Percentiles rank a stretch among this genome's conserved stretches.
These are phyloP conservation scores for Sinosuthora webbiana DNA, from an alignment of 2,113 vertebrate genomes.

Conservation along the genomic window DNA sequence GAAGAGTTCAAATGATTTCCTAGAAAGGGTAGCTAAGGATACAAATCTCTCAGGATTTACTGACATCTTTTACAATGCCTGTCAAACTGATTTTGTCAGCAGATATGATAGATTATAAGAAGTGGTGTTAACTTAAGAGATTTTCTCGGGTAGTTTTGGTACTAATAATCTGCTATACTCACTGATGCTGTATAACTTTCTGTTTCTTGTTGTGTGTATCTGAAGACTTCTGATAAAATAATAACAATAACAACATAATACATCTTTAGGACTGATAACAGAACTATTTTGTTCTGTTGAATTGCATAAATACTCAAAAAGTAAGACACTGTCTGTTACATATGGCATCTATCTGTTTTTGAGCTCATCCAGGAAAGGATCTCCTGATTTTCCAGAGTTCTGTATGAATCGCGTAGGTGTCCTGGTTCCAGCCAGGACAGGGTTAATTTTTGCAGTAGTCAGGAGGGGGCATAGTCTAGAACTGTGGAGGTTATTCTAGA, in stretches of 20 bases:
- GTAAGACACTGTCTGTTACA: neutral
- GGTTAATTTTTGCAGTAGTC: neutral
- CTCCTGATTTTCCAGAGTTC: neutral
- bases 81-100: neutral
- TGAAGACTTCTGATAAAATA: neutral
- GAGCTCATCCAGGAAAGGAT: neutral
- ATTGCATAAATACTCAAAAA: neutral
- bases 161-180: neutral
- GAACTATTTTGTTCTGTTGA: neutral
- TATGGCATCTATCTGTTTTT: neutral
- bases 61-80: neutral
- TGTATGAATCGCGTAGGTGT: neutral
- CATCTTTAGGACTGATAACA: neutral
- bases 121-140: neutral
- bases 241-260: neutral
- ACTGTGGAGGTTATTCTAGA: neutral
- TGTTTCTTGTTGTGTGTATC: neutral
- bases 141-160: neutral
- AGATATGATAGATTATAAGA: neutral
- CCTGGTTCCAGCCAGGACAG: neutral
- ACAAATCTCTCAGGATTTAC: neutral
- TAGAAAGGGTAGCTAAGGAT: neutral
- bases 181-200: neutral
- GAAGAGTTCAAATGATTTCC: neutral
- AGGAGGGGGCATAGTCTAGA: neutral